These are phyloP conservation scores for Lepisosteus oculatus DNA, from an alignment of 2,113 vertebrate species.

Conservation along the genomic window DNA sequence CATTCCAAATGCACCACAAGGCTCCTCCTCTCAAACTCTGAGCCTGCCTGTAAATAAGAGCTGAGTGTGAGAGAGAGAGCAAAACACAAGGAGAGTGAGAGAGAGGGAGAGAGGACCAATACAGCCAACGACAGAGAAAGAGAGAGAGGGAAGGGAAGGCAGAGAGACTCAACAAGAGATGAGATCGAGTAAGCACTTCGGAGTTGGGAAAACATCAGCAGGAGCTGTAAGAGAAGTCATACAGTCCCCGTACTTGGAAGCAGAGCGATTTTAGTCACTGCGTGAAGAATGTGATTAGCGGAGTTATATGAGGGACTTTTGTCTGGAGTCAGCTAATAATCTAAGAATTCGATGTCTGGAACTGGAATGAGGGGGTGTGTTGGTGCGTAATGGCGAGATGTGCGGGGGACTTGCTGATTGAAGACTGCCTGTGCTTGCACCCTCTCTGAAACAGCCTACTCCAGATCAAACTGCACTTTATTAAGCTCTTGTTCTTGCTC, in stretches of 20 bases:
- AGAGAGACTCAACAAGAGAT: conserved; percentile 36
- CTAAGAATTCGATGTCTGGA: background rate
- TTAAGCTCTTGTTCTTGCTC: background rate
- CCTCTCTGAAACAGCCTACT: background rate
- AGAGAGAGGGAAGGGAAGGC: conserved; percentile 53
- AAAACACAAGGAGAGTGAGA: conserved; percentile 3
- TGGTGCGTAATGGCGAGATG: too few species aligned
- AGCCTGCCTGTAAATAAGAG: conserved; percentile 45
- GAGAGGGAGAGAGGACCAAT: conserved; percentile 30
- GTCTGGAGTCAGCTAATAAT: background rate
- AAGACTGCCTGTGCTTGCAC: background rate
- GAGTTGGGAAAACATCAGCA: conserved; percentile 46
- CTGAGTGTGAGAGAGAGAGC: conserved; percentile 6
- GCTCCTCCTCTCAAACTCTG: conserved; percentile 27
- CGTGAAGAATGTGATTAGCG: background rate
- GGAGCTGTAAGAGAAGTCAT: conserved; percentile 39
- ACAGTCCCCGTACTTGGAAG: background rate
- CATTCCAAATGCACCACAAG: conserved; percentile 24
- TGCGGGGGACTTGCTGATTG: background rate
- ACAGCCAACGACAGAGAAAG: conserved; percentile 51
- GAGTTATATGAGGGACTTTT: conserved; percentile 1
- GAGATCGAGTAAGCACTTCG: conserved; percentile 57
- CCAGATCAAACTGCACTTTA: background rate
- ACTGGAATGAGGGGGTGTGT: background rate
- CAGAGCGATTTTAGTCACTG: background rate